These are phyloP conservation scores for Drosophila mimetica DNA, from an alignment of 2,888 invertebrate genomes.

Conservation along the genomic window DNA sequence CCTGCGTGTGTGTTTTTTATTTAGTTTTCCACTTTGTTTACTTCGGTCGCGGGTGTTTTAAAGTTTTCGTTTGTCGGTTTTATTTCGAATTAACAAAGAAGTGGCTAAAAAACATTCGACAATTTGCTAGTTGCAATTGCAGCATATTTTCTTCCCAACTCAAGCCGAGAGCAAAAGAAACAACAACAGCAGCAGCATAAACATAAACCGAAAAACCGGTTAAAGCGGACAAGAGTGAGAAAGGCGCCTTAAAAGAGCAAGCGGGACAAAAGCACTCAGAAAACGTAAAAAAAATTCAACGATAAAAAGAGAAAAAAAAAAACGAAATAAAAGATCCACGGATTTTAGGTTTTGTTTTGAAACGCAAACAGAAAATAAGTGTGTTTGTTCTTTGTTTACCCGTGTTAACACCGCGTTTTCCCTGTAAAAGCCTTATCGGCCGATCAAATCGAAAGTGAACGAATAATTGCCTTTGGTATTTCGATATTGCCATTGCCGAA, in stretches of 20 bases:
- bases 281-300: constrained; percentile 17
- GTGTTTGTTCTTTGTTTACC: constrained; percentile 40
- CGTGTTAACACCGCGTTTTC: constrained; percentile 23
- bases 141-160: constrained; percentile 28
- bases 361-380: constrained; percentile 23
- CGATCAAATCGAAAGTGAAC: constrained; percentile 42
- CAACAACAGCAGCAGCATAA: constrained; percentile 53
- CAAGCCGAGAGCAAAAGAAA: constrained; percentile 24
- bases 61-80: not conserved
- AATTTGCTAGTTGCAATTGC: constrained; percentile 31
- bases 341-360: constrained; percentile 33
- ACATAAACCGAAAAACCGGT: constrained; percentile 63
- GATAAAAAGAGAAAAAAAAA: not conserved
- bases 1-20: constrained; percentile 38
- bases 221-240: constrained; percentile 39
- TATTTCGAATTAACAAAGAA: not conserved
- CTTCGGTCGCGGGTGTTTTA: constrained; percentile 5
- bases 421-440: constrained; percentile 26
- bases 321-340: constrained; percentile 10
- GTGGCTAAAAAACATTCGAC: constrained; percentile 13
- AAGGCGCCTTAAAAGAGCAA: constrained; percentile 33
- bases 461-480: constrained; percentile 22
- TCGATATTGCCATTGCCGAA: constrained; percentile 19
- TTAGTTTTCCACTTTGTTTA: constrained; percentile 18
- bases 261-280: constrained; percentile 15